These are phyloP conservation scores for Ciconia nigra DNA, from an alignment of 2,797 vertebrate genomes.

Conservation along the genomic window DNA sequence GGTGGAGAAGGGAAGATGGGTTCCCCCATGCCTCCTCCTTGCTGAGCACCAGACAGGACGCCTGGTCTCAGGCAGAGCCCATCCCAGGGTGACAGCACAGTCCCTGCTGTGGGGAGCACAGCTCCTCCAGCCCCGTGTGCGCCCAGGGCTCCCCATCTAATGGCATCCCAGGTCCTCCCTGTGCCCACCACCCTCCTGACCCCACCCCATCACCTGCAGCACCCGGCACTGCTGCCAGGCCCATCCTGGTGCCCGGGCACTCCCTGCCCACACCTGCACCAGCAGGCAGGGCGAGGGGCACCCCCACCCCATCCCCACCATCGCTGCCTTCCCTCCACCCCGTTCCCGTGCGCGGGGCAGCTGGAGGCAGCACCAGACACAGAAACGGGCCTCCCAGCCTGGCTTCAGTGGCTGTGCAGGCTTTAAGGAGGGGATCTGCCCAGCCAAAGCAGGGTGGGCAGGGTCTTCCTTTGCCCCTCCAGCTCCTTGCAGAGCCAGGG, in stretches of 20 bases:
- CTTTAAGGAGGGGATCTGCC: background rate
- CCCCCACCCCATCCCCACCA: background rate
- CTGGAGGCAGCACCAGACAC: background rate
- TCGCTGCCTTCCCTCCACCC: accelerated
- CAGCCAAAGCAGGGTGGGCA: background rate
- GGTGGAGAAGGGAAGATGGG: background rate
- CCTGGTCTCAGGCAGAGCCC: background rate
- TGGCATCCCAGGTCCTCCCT: background rate
- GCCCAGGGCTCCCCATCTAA: accelerated
- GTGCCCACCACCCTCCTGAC: background rate
- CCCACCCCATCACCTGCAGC: background rate
- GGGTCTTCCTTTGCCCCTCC: background rate
- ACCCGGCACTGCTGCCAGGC: background rate
- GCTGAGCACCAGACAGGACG: background rate
- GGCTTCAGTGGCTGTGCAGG: background rate
- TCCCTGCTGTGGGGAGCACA: background rate
- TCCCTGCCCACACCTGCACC: background rate
- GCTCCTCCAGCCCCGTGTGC: background rate
- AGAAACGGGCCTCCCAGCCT: background rate
- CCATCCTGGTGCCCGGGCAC: no score
- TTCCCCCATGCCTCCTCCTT: background rate
- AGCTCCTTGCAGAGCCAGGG: background rate
- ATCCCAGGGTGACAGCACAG: background rate
- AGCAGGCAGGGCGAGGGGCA: background rate
- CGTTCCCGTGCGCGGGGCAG: accelerated